Percentiles rank a stretch among this genome's conserved stretches.
phyloP scores from a whole-genome alignment of 2,888 invertebrate genomes.

The Ceriagrion tenellum region DNA sequence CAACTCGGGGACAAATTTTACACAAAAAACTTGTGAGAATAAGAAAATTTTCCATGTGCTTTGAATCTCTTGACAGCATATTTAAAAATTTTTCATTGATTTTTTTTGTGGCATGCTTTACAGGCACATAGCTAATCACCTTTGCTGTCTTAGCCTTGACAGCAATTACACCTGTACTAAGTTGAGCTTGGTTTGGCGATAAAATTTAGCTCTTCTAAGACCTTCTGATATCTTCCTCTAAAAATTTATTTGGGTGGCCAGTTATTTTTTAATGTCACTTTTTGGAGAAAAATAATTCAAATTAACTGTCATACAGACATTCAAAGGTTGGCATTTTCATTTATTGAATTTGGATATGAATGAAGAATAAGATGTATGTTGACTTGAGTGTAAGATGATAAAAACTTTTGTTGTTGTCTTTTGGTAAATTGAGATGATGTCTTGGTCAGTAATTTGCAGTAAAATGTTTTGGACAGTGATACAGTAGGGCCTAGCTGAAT shows the following conservation, averaged over 20 bases:
- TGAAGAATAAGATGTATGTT: neutral
- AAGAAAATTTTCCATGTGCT: slow-evolving; percentile 11
- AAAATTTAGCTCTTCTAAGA: neutral
- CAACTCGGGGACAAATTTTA: slow-evolving; percentile 15
- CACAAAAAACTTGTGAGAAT: neutral
- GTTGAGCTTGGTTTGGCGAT: neutral
- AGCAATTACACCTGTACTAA: too few relatives aligned
- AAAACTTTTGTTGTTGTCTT: neutral
- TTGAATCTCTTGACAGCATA: slow-evolving; percentile 28
- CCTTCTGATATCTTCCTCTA: neutral
- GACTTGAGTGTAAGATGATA: neutral
- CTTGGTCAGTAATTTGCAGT: neutral
- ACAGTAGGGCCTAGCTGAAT: neutral
- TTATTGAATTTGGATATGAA: too few relatives aligned
- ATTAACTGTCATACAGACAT: neutral
- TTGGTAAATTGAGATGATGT: neutral
- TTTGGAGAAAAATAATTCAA: neutral
- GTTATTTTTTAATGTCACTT: neutral
- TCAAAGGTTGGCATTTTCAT: neutral
- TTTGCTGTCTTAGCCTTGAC: neutral
- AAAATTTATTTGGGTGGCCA: slow-evolving; percentile 10
- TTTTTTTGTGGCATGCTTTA: neutral
- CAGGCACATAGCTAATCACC: neutral
- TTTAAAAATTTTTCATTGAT: slow-evolving; percentile 5
- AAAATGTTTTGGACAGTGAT: neutral